Base-by-base conservation (phyloP, 2,888 invertebrate genomes). In the Pristionchus fissidentatus region DNA sequence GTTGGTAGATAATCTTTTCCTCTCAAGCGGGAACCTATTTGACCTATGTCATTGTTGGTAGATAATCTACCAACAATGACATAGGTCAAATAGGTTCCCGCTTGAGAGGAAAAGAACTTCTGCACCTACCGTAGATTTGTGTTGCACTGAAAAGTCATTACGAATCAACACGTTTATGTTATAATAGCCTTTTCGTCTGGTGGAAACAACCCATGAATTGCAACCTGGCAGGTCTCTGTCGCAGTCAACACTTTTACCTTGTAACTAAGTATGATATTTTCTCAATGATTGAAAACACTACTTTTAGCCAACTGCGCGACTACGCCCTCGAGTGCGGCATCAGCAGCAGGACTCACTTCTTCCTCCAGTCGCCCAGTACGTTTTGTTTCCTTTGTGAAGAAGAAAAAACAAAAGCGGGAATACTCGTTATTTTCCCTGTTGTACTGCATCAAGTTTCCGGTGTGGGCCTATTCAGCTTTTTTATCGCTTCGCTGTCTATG, bases 301-400 rank as follows among this genome's bases (percentile, higher is more conserved):
- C 1, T 79, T 79, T 8, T 41, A 79, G 79, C 10, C 46, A 60
- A 81, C 66, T 83, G 29, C 49, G 73, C 35, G 83, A 83, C 15
- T 43, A 83, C 38, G 73, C 83, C 19, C 55, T 73, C 26, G 83
- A 73, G 26, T 55, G 70, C 10, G 83, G 83, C 1, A 32, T 83
- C 35, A 70, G 70, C 73, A 83, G 83, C 83, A 70, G 38, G 70
- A 10, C 70, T 0, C 38, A 73, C 41, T 73, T 83, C 83, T 83
- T 83, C 73, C 83, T 83, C 13, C 83, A 73, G 29, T 83, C 83
- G 19, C 83, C 83, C 22, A 41, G 83, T 83, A 38, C 29, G 83
- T 35, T 38, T 19, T 26, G 29, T 15, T 60, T n/a, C 13, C 19
- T 49, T 49, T 49, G 19, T 49, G 19, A 49, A 49, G 49, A 49